Base-by-base conservation (phyloP, 2,888 invertebrate species). In the Busseola fusca region DNA sequence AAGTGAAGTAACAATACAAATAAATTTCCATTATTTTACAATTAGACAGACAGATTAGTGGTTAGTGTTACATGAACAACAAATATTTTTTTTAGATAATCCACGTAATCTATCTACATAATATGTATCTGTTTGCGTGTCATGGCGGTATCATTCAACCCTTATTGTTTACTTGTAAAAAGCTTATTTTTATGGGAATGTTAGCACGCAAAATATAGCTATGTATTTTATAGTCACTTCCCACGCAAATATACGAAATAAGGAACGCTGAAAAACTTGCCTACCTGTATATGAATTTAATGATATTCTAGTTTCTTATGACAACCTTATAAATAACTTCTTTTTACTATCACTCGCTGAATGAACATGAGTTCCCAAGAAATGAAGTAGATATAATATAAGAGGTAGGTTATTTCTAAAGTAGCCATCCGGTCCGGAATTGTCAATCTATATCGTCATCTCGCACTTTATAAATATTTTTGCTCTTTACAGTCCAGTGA, bases 241-340 rank as follows among this genome's bases (percentile, higher is more conserved):
- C 83, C 87, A 86, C 85, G 83, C 78, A 78, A 84, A 84, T 80
- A 70, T 69, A 34, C n/a, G n/a, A n/a, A n/a, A n/a, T 6, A 77
- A 78, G 57, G 68, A 40, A 60, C 60, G 59, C 60, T 72, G 72
- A 79, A 78, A 78, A 75, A 81, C 65, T 73, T 30, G 63, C 42
- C n/a, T n/a, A n/a, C n/a, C 72, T 78, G 21, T 60, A 81, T 83
- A 82, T 81, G 85, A 83, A 84, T 78, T 75, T 72, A 71, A 69
- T 64, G 74, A 76, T 72, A 72, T 75, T 82, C 74, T 71, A 73
- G 77, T 73, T 81, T 80, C 75, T 75, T 76, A 65, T 42, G 78
- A 66, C 63, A 73, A 69, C 48, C 52, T 74, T 45, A 52, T 69
- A 68, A 74, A 69, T 37, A 9, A 64, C 42, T 76, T 80, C 42